Percentiles rank a stretch among this genome's conserved stretches.
Evolutionary conservation across 2,888 invertebrate species (phyloP).

Genomic region (Flexamia atlantica): DNA sequence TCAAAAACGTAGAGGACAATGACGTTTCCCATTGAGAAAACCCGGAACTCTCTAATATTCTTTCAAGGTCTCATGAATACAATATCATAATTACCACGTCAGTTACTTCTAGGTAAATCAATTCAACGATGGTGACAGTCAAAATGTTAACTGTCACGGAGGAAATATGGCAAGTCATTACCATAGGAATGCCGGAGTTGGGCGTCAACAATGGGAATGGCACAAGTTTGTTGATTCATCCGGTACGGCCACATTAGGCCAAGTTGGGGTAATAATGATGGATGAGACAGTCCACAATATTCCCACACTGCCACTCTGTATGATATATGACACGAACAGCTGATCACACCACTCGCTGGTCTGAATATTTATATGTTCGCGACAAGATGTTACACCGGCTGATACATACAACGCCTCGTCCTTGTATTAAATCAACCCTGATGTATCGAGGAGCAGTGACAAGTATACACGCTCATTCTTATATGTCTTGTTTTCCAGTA

Average conservation of each 20-base stretch:
- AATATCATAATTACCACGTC: not conserved
- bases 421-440: conserved; percentile 22
- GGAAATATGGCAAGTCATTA: conserved; percentile 36
- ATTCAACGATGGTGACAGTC: conserved; percentile 32
- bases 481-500: not conserved
- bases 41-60: no score
- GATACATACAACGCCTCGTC: conserved; percentile 13
- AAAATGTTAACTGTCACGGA: conserved; percentile 24
- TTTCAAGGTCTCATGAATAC: not conserved
- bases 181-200: conserved; percentile 43
- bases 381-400: conserved; percentile 36
- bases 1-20: no score
- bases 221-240: conserved; percentile 50
- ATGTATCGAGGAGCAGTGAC: not conserved
- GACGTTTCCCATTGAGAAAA: no score
- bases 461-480: not conserved
- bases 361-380: conserved; percentile 45
- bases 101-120: not conserved
- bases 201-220: conserved; percentile 37
- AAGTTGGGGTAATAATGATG: conserved; percentile 42
- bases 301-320: conserved; percentile 38
- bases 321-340: conserved; percentile 27
- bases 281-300: conserved; percentile 29
- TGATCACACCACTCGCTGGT: conserved; percentile 30
- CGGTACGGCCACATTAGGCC: conserved; percentile 35